Base-by-base conservation (phyloP, 2,113 vertebrate genomes). In the Glaucidium brasilianum region DNA sequence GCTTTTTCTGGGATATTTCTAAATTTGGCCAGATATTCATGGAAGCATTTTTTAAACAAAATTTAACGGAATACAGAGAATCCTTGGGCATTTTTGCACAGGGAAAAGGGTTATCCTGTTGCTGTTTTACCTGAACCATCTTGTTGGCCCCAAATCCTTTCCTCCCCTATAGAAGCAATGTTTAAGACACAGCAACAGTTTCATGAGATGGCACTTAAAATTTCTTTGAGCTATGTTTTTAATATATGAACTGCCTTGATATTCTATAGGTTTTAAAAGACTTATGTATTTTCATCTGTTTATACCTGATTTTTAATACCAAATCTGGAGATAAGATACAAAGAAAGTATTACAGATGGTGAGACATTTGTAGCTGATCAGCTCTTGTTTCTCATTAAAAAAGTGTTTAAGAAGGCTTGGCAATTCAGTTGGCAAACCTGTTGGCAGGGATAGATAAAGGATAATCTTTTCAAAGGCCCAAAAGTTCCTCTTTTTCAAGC, bases 1-100 rank as follows among this genome's bases (percentile, higher is more conserved):
- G 11, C 5, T 35, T 67, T 90, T 60, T 15, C 25, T 67, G 17
- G 13, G 29, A 20, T 81, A 15, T 27, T 77, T 76, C 67, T 80
- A 58, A 41, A 86, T 87, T 58, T 87, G 59, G 15, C 29, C 52
- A 53, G 52, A 47, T 66, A 14, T 27, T 15, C 18, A 75, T 55
- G 34, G 34, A 91, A 75, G 8, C 12, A 43, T 60, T 39, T 71
- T 37, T 29, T 10, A 11, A 56, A 59, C 13, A 35, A 63, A 81
- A 84, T 15, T 55, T 37, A 62, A 58, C 39, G 32, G 20, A 81
- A 75, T 41, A 34, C 26, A 59, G 37, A 50, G 25, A 92, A 59
- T 14, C 15, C 12, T 82, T 35, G 21, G 2, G 15, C 1, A 0
- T 7, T 47, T 34, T 67, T 79, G 11, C 29, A 34, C 15, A 67